Evolutionary conservation across 2,113 vertebrate species (phyloP).

Genomic region (Gasterosteus aculeatus): DNA sequence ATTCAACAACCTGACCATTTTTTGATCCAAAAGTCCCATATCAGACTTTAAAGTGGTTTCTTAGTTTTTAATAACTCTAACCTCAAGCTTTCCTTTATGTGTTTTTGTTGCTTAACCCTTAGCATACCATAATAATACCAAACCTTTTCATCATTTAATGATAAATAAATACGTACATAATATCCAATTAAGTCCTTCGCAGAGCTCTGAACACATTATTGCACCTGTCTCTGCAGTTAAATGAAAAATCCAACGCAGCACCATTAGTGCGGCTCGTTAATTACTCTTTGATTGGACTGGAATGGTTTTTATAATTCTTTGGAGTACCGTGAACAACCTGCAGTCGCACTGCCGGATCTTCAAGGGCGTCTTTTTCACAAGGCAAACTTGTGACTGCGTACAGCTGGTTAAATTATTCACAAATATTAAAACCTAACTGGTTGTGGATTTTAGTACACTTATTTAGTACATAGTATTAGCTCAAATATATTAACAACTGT

Average conservation of each 20-base stretch:
- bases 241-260: conserved; percentile 60
- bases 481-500: background rate
- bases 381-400: conserved; percentile 4
- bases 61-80: background rate
- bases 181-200: conserved; percentile 27
- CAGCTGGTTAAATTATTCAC: background rate
- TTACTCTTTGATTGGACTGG: conserved; percentile 46
- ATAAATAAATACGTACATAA: background rate
- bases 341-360: conserved; percentile 20
- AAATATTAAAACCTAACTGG: background rate
- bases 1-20: conserved; percentile 18
- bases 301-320: conserved; percentile 40
- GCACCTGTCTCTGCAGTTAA: conserved; percentile 71
- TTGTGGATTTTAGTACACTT: conserved; percentile 1
- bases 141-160: background rate
- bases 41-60: conserved; percentile 3
- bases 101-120: background rate
- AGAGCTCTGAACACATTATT: conserved; percentile 39
- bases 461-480: background rate
- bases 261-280: conserved; percentile 55
- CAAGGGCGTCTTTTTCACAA: conserved; percentile 23
- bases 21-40: background rate
- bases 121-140: background rate
- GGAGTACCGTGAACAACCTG: conserved; percentile 24
- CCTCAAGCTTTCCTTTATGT: background rate